Evolutionary conservation across 1,140 invertebrate genomes (phyloP), one percentile per base, ranked within the genome.

Genomic region (Dendrolimus punctatus): DNA sequence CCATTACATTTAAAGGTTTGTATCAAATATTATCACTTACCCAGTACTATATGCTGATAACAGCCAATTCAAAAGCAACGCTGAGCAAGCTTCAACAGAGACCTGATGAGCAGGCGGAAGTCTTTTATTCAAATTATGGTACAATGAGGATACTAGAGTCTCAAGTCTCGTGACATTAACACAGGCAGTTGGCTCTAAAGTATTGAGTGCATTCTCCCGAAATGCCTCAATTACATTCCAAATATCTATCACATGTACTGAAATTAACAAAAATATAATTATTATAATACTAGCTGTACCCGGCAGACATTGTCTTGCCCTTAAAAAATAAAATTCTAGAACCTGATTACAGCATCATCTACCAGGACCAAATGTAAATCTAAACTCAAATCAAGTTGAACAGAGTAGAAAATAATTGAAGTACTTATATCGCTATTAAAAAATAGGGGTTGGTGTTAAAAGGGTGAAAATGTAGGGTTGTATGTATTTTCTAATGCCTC

Each of bases 151-250:
- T 50, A 99, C 89, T 4, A 99, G 89, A 2, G 95, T 95, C 88
- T 99, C 97, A 55, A 99, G 87, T 57, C 96, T 89, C 6, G 96
- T 95, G 9, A 97, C 93, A 79, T 95, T 96, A 10, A 99, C 92
- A 80, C 97, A 96, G 53, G 93, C 93, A 53, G 94, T 92, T 5
- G 95, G 94, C 69, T 99, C 96, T 54, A 99, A 75, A 0, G 95
- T 96, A 84, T 99, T 98, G 37, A 99, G 89, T 53, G 96, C 96
- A 88, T 99, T 98, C 85, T 99, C 98, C 49, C 98, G 90, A 82
- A 99, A 99, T 37, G 98, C 95, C 89, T 99, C 98, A 64, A 99
- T 99, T n/a, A 99, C 95, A 88, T 99, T 99, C 97, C 97, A 99
- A 74, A 99, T 98, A 87, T 99, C 98, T 54, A 99, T 95, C 57